These are phyloP conservation scores for Rafetus swinhoei DNA, from an alignment of 2,113 vertebrate genomes.

Conservation along the genomic window DNA sequence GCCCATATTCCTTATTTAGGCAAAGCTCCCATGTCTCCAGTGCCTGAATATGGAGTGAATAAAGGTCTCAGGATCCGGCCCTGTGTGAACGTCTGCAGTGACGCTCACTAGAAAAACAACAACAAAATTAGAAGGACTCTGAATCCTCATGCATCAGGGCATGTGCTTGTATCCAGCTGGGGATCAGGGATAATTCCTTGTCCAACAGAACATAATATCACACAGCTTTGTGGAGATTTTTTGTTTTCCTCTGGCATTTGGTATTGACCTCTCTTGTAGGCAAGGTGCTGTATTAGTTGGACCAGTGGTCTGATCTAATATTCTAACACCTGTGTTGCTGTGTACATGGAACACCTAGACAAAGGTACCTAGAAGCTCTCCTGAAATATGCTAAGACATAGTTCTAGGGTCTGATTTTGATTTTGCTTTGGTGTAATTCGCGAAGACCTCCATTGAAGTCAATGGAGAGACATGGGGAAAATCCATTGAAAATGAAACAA, in stretches of 20 bases:
- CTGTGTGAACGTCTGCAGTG: background rate
- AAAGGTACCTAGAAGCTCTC: background rate
- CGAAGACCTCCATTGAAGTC: background rate
- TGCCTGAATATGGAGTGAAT: background rate
- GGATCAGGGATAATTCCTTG: background rate
- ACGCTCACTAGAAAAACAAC: background rate
- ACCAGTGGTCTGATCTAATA: background rate
- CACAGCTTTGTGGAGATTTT: background rate
- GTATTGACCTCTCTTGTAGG: background rate
- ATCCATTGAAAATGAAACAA: background rate
- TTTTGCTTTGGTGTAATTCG: background rate
- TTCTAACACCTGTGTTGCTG: background rate
- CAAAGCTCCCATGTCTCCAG: background rate
- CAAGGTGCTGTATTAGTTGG: background rate
- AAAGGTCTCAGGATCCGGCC: background rate
- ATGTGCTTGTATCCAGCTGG: background rate
- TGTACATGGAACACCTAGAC: background rate
- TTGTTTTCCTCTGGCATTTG: background rate
- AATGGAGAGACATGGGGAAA: background rate
- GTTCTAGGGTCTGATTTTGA: background rate
- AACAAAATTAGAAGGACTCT: background rate
- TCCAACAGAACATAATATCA: background rate
- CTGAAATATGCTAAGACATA: background rate
- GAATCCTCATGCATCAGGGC: background rate
- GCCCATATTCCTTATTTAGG: fast-evolving